Base-by-base conservation (phyloP, 2,113 vertebrate species). In the Bos indicus region DNA sequence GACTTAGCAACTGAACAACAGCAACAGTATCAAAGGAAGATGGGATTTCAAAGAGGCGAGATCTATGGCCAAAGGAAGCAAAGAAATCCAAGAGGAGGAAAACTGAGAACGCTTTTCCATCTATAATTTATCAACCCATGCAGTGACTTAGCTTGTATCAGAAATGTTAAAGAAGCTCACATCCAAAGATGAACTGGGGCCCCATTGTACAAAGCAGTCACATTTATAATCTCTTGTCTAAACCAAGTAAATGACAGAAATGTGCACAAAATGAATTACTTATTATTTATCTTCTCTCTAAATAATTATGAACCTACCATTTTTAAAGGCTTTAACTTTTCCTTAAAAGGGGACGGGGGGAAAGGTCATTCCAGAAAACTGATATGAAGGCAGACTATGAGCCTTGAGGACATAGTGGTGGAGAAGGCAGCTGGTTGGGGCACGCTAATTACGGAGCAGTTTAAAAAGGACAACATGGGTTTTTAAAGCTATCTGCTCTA, bases 41-140 rank as follows among this genome's bases (percentile, higher is more conserved):
- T 5, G 25, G 56, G 36, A 54, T 96, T 94, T 89, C 94, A 83
- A 71, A 92, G 90, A 92, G 2, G 17, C 54, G 23, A 81, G 64
- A 88, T 56, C n/a, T 59, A 46, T 25, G 11, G 48, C 80, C 62
- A 51, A 2, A 52, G 2, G 21, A 88, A 84, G 82, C 74, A 91
- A 90, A 88, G 90, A 77, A 94, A 96, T 83, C 30, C 52, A 89
- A 85, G 71, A 96, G 33, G 71, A 86, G 23, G 81, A 80, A 93
- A 97, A 92, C 36, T 21, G 67, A 90, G 87, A 97, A 59, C 57
- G 59, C 52, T 59, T 57, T 71, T 5, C 46, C 90, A 83, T 87
- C 28, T 93, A 88, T 78, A 86, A 94, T 91, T 96, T 71, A 74
- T 59, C 52, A 57, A 46, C 59, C 21, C 60, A 40, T 13, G 30